Base-by-base conservation (phyloP, 2,113 vertebrate species). In the Chaetodon auriga region DNA sequence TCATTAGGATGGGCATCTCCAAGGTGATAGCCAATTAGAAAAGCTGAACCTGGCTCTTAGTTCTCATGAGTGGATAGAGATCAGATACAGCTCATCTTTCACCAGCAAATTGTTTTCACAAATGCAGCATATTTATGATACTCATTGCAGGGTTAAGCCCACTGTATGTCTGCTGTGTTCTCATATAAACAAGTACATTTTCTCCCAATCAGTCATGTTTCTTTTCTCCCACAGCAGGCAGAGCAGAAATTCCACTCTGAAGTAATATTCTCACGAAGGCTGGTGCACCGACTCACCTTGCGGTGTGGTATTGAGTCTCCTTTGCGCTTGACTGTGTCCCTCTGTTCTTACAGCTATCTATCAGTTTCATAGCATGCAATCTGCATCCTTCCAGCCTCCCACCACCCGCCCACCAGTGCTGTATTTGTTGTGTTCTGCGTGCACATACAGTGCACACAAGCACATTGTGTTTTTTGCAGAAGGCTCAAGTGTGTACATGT, bases 351-450 rank as follows among this genome's bases (percentile, higher is more conserved):
- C 83, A 88, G 89, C 90, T 86, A 92, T 93, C 92, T 87, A 89
- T 93, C 88, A 89, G 91, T 91, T 94, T 93, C 90, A 93, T 90
- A 92, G 91, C 90, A 88, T 84, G 90, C 88, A 90, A 94, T 94
- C 93, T 91, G 86, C 90, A 92, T 94, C 88, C 83, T 75, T 87
- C 84, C 87, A 89, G 82, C 91, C 92, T 93, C 91, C 94, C 91
- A 91, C 91, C 70, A 74, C 85, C 88, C 90, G 68, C 92, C 92
- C 92, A 93, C 91, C 65, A 76, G 82, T 45, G 85, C 79, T 85
- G 81, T 84, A 88, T 90, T 83, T 86, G 84, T 81, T 84, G 84
- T 86, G 75, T 68, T 91, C 80, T 84, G 83, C 54, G 23, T 78
- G 68, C 69, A 71, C 21, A 46, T 69, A 63, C 46, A 55, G 57